phyloP scores from a whole-genome alignment of 1,140 invertebrate genomes.

The Atta cephalotes region DNA sequence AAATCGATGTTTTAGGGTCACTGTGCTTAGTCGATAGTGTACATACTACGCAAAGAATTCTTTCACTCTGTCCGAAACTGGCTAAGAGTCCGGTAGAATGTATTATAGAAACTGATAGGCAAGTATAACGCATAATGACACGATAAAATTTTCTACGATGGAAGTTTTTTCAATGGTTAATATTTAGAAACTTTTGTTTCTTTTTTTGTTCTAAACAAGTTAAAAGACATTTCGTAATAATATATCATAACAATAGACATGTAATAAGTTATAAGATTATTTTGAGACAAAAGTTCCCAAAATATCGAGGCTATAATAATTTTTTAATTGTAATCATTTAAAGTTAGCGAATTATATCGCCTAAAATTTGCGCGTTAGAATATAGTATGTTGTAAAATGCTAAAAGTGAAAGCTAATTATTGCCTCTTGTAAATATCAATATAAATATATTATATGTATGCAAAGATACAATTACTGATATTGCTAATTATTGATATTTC shows the following conservation, averaged over 20 bases:
- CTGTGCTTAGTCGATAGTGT: constrained; percentile 89
- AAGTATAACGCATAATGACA: constrained; percentile 63
- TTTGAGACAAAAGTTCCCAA: no score
- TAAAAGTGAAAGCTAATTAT: no score
- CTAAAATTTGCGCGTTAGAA: no score
- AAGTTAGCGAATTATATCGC: no score
- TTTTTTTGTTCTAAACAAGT: not conserved
- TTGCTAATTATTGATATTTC: no score
- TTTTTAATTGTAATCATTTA: no score
- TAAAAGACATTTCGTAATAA: not conserved
- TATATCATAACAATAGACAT: not conserved
- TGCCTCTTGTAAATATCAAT: no score
- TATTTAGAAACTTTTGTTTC: not conserved
- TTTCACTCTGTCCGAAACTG: constrained; percentile 88
- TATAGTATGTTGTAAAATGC: no score
- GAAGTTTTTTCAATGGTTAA: not conserved
- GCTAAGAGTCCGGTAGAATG: constrained; percentile 88
- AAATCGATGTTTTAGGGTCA: constrained; percentile 86
- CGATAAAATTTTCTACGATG: not conserved
- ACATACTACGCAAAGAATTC: constrained; percentile 87
- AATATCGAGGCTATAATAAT: no score
- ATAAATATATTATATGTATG: no score
- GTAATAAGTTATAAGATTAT: no score
- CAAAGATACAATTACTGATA: no score
- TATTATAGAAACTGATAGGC: constrained; percentile 89